A percentile compares a stretch with the other conserved stretches of the same genome.
Conservation (phyloP, 2,113 vertebrate genomes). For the Trematocara variabile region DNA sequence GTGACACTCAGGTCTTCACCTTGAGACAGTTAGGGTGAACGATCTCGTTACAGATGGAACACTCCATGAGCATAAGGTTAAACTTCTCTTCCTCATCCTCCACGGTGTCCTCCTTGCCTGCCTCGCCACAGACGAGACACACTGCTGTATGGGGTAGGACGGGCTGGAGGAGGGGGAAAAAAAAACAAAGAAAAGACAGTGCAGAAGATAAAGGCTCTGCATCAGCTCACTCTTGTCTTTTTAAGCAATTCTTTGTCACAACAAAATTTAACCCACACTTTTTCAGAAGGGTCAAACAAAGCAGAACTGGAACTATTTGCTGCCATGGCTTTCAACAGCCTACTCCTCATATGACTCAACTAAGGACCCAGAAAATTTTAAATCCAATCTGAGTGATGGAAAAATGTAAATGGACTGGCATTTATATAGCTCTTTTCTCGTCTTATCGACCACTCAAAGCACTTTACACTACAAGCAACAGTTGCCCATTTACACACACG, state of each 20-base stretch:
- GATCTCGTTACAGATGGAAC: slow-evolving; percentile 98
- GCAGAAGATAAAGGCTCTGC: not conserved
- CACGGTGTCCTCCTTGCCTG: slow-evolving; percentile 94
- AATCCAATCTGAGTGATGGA: not conserved
- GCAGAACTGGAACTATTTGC: not conserved
- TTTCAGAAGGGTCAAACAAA: not conserved
- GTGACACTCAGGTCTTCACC: slow-evolving; percentile 65
- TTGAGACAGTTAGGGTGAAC: slow-evolving; percentile 96
- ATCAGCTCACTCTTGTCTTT: not conserved
- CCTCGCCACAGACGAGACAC: slow-evolving; percentile 93
- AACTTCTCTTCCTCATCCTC: slow-evolving; percentile 93
- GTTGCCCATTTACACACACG: not conserved
- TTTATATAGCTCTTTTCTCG: not conserved
- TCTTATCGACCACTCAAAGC: not conserved
- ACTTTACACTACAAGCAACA: not conserved
- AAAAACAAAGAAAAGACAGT: not conserved
- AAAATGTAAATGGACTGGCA: not conserved
- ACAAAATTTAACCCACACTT: not conserved
- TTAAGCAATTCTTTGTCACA: not conserved
- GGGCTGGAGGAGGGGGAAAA: slow-evolving; percentile 70
- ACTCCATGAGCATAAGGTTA: slow-evolving; percentile 98
- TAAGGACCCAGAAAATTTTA: not conserved
- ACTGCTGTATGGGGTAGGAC: slow-evolving; percentile 95
- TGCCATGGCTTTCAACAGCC: not conserved
- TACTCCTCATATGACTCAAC: not conserved